Conservation (phyloP, 2,888 invertebrate species). For the Sinohyriopsis cumingii region DNA sequence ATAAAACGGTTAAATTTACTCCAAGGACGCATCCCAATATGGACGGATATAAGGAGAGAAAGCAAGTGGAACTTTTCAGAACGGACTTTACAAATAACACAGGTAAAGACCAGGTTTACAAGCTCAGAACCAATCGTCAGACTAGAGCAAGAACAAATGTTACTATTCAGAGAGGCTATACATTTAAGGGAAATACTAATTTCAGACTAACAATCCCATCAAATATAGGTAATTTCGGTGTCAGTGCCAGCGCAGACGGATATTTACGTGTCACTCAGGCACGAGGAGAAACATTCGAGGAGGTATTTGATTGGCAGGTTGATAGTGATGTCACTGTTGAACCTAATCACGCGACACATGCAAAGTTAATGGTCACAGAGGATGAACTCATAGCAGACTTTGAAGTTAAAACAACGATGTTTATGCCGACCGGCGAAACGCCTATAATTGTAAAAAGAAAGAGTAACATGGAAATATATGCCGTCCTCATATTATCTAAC, state of each 20-base stretch:
- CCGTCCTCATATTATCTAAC: slow-evolving; percentile 51
- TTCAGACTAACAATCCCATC: slow-evolving; percentile 51
- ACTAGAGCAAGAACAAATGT: slow-evolving; percentile 52
- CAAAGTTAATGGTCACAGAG: slow-evolving; percentile 46
- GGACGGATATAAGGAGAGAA: slow-evolving; percentile 44
- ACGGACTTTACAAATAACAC: slow-evolving; percentile 56
- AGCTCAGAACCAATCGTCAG: slow-evolving; percentile 52
- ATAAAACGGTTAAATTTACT: slow-evolving; percentile 46
- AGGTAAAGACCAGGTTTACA: slow-evolving; percentile 53
- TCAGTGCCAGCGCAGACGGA: slow-evolving; percentile 51
- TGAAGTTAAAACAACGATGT: slow-evolving; percentile 49
- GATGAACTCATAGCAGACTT: slow-evolving; percentile 55
- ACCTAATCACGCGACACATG: slow-evolving; percentile 51
- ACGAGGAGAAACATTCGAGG: slow-evolving; percentile 50
- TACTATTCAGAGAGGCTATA: slow-evolving; percentile 50
- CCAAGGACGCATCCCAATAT: slow-evolving; percentile 35
- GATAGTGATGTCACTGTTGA: slow-evolving; percentile 58
- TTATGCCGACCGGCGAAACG: slow-evolving; percentile 55
- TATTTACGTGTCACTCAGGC: slow-evolving; percentile 46
- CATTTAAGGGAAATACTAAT: slow-evolving; percentile 47
- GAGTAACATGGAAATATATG: slow-evolving; percentile 48
- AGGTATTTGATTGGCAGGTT: slow-evolving; percentile 54
- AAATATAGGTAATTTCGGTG: slow-evolving; percentile 51
- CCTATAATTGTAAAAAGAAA: slow-evolving; percentile 49
- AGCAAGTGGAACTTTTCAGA: slow-evolving; percentile 52